Evolutionary conservation across 2,113 vertebrate species (phyloP), one percentile per base, ranked within the genome.

Genomic region (Trinectes maculatus): DNA sequence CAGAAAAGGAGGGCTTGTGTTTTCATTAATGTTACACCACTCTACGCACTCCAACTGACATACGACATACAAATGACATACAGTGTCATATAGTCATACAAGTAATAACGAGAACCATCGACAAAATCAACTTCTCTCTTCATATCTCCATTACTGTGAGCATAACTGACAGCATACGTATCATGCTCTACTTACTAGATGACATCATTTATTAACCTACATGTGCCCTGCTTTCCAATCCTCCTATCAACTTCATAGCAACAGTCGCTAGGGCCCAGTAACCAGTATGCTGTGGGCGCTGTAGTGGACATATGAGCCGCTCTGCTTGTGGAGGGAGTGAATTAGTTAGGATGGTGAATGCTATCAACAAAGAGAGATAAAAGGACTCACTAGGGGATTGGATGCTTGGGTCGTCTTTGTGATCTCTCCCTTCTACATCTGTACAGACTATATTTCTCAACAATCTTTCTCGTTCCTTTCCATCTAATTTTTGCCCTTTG

Each of bases 171-270:
- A n/a, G n/a, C n/a, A n/a, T n/a, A n/a, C n/a, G n/a, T n/a, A n/a
- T n/a, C n/a, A n/a, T n/a, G n/a, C n/a, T n/a, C n/a, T n/a, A n/a
- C n/a, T n/a, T n/a, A n/a, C n/a, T n/a, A n/a, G n/a, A n/a, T 68
- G 53, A 67, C 56, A 71, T 56, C 49, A 58, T 40, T 73, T 61
- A 67, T 43, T 52, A 61, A 13, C 21, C 31, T 60, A 13, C 51
- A 8, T 51, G 19, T 60, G 37, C 37, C 48, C 34, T 8, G 37
- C 18, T 58, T 59, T 36, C 24, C 36, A 56, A 22, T 25, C 21
- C 65, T 31, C 7, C 15, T 4, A 19, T 34, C 49, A 2, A 61
- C 74, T 49, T 82, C 85, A 80, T 85, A 83, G 86, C 74, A 90
- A 89, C 82, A 36, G 80, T 85, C 49, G 26, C 73, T 63, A 68